Evolutionary conservation across 2,888 invertebrate genomes (phyloP), one percentile per base, ranked within the genome.

Genomic region (Ichneumon xanthorius): DNA sequence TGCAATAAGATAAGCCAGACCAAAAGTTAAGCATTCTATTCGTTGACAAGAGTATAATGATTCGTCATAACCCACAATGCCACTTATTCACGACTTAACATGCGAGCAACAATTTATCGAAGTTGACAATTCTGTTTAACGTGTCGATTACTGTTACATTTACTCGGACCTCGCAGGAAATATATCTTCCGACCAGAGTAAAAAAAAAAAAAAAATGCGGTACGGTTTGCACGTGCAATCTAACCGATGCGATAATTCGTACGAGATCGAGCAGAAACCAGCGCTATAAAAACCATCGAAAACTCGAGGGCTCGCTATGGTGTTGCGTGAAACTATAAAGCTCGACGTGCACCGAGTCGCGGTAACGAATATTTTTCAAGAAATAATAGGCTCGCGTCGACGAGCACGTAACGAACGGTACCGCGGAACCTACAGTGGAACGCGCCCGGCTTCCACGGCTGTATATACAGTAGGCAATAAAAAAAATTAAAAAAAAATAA

Each of bases 321-420:
- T 33, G n/a, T 76, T 53, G 76, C 65, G 76, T 76, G 76, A 26
- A 67, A 67, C 65, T 65, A 53, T 53, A 53, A 76, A 63, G 37
- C 77, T 53, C 33, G 55, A 70, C 77, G 83, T 67, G 70, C 72
- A 65, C 19, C 40, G 50, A 53, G 22, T 40, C 40, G 50, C 67
- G 68, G 45, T 45, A 45, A 83, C 70, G 77, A 86, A 78, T 82
- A 84, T 84, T 80, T 77, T 82, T 70, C 80, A 58, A 82, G 84
- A 76, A 87, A 84, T 84, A 82, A 80, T 73, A 82, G 85, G 58
- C 45, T 37, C 22, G 30, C 30, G 30, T 53, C 9, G 61, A 16
- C 37, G 68, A 16, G 58, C 53, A 79, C 67, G 67, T 70, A 73
- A 82, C 72, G 53, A 77, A 75, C 45, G 55, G 26, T 40, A 80